Conservation (phyloP, 1,140 invertebrate genomes). For the Lineus longissimus region DNA sequence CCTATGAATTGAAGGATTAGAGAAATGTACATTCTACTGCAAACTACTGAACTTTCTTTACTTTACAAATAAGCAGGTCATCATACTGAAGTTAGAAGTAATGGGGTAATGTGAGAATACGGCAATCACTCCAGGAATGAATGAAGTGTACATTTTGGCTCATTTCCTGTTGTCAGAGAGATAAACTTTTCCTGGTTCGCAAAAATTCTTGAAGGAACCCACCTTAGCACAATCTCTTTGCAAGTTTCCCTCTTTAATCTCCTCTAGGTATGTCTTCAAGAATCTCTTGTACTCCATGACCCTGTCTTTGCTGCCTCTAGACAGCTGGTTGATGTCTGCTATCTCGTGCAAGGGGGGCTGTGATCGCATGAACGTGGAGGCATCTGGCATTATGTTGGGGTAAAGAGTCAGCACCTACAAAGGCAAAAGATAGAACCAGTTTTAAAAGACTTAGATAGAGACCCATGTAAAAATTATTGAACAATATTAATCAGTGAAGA, state of each 20-base stretch:
- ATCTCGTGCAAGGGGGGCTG: conserved; percentile 56
- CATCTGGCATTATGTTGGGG: conserved; percentile 50
- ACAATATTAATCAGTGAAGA: no score
- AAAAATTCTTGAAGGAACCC: no score
- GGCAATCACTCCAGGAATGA: no score
- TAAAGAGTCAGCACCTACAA: conserved; percentile 54
- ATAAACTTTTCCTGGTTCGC: no score
- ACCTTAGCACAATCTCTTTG: background rate
- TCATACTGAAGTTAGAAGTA: no score
- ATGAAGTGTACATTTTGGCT: no score
- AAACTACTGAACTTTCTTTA: background rate
- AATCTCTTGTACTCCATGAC: conserved; percentile 48
- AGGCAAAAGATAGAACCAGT: background rate
- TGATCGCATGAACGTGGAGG: conserved; percentile 44
- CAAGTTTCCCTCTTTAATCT: conserved; percentile 32
- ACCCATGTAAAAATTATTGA: no score
- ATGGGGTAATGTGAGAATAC: no score
- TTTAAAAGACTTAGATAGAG: no score
- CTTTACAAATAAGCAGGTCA: no score
- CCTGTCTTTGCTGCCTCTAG: conserved; percentile 39
- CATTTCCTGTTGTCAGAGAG: no score
- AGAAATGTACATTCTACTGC: background rate
- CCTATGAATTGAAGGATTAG: conserved; percentile 34
- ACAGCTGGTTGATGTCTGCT: conserved; percentile 54
- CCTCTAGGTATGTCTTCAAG: conserved; percentile 48